Evolutionary conservation across 1,140 invertebrate genomes (phyloP), one percentile per base, ranked within the genome.

Genomic region (Kradibia gibbosae): DNA sequence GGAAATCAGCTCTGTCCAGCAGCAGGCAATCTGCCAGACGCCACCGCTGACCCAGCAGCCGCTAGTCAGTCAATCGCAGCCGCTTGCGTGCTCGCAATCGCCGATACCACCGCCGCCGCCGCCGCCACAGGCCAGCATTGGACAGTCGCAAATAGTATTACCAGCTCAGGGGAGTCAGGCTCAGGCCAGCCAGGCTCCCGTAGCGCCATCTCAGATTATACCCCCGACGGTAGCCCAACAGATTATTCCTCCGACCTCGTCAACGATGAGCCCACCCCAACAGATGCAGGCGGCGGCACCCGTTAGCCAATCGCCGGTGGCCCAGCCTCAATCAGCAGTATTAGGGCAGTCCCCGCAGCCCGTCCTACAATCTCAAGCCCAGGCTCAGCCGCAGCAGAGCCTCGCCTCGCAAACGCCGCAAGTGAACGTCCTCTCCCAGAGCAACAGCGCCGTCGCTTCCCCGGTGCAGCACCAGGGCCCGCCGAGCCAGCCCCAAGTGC

Each of bases 391-490:
- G 3, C 70, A n/a, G n/a, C n/a, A 83, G 86, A 86, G 50, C 83
- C 86, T 76, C 88, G 89, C 71, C 31, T 74, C 60, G 25, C 86
- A 85, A 31, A 82, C 82, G 50, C 86, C 86, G 48, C 88, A 87
- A 83, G 87, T 89, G 8, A 86, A 85, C 70, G 86, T 88, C 25
- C 85, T 91, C 8, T 85, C 89, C 1, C 85, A 86, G 22, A 86
- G 82, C 48, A 86, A 87, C 20, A 71, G 86, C 15, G 78, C 82
- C 11, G 67, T 79, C 82, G 79, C 85, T 82, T 15, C 82, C 77
- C 28, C 85, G 65, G 55, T 78, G 17, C 85, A 85, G 71, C 86
- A 82, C 77, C 62, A 67, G 50, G 78, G 89, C 25, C 39, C 87
- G 11, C 82, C 89, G 10, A 87, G 83, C n/a, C 80, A 85, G 22